Evolutionary conservation across 2,113 vertebrate species (phyloP).

Genomic region (Asarcornis scutulata): DNA sequence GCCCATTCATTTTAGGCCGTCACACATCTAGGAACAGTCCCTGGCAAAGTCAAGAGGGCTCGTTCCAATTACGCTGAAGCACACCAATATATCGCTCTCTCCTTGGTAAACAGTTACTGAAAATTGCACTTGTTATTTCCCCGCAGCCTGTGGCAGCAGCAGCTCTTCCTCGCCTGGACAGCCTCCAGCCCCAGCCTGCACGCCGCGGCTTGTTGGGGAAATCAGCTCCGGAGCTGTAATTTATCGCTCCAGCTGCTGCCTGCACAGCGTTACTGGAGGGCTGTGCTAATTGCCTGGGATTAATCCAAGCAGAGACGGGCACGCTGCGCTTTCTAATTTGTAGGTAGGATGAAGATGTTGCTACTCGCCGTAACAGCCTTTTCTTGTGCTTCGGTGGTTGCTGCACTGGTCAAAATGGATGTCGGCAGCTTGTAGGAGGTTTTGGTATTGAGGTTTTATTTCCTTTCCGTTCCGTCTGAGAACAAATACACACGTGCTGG

Average conservation of each 20-base stretch:
- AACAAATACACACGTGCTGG: neutral
- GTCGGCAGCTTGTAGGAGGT: neutral
- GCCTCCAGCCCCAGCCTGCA: neutral
- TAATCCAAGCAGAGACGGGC: conserved; percentile 25
- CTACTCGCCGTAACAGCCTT: neutral
- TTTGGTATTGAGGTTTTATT: neutral
- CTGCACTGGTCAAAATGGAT: accelerated
- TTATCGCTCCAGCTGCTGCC: conserved; percentile 53
- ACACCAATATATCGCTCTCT: neutral
- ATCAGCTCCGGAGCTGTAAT: conserved; percentile 5
- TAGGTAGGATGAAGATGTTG: neutral
- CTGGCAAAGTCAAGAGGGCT: neutral
- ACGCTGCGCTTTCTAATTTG: neutral
- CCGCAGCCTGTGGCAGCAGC: neutral
- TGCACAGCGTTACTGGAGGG: neutral
- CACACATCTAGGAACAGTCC: neutral
- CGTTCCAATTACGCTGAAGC: neutral
- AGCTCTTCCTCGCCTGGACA: neutral
- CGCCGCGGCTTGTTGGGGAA: conserved; percentile 18
- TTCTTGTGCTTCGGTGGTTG: neutral
- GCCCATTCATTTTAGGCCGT: neutral
- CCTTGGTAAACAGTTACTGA: neutral
- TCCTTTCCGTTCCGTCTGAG: neutral
- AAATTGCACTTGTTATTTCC: neutral
- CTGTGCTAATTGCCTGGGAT: conserved; percentile 26